A percentile compares a stretch with the other conserved stretches of the same genome.
Conservation (phyloP, 2,888 invertebrate species). For the Heterodera filipjevi region DNA sequence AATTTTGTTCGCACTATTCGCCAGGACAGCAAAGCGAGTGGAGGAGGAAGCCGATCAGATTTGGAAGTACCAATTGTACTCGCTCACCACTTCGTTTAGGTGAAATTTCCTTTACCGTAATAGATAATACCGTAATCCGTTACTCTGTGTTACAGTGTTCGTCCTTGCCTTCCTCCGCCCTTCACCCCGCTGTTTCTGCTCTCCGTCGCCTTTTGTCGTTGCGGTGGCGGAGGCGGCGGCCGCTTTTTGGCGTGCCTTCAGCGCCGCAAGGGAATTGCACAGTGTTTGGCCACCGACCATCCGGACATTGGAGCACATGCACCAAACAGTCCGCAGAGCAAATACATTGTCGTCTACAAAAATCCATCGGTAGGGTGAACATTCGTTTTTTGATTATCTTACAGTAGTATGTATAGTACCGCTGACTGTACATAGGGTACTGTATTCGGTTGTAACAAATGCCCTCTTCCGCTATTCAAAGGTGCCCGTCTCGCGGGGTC, state of each 20-base stretch:
- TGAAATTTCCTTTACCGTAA: slow-evolving; percentile 16
- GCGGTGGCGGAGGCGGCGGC: slow-evolving; percentile 31
- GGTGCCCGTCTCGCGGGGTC: slow-evolving; percentile 35
- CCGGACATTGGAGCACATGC: slow-evolving; percentile 46
- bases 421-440: too few relatives aligned
- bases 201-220: slow-evolving; percentile 49
- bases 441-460: too few relatives aligned
- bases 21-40: slow-evolving; percentile 56
- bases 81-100: slow-evolving; percentile 64
- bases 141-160: slow-evolving; percentile 45
- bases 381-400: slow-evolving; percentile 5
- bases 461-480: background rate
- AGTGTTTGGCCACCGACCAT: slow-evolving; percentile 44
- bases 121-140: background rate
- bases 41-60: slow-evolving; percentile 65
- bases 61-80: slow-evolving; percentile 66
- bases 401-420: background rate
- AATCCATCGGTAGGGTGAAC: slow-evolving; percentile 53
- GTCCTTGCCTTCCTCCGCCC: slow-evolving; percentile 66
- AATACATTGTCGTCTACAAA: slow-evolving; percentile 50
- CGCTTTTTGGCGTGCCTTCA: slow-evolving; percentile 32
- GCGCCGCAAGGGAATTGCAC: slow-evolving; percentile 16
- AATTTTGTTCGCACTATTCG: slow-evolving; percentile 66
- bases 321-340: slow-evolving; percentile 19
- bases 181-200: slow-evolving; percentile 60